Percentiles rank a stretch among this genome's conserved stretches.
Evolutionary conservation across 2,797 vertebrate species (phyloP).

Genomic region (Melanotaenia pygmaea): DNA sequence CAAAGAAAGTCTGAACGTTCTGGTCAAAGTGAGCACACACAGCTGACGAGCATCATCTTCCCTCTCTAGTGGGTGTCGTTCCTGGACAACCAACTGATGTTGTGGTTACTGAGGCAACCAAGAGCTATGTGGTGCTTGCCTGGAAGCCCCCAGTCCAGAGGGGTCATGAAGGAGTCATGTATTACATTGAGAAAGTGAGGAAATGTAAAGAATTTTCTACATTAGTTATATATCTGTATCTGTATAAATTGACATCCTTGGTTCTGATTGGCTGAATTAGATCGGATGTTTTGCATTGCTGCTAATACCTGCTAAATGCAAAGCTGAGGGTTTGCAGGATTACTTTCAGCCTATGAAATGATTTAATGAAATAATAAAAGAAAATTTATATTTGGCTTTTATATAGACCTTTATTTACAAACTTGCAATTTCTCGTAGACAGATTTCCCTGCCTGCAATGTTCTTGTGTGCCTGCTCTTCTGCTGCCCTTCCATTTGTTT

Average conservation of each 20-base stretch:
- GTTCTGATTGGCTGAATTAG: neutral
- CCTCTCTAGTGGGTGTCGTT: constrained; percentile 89
- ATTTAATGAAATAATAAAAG: neutral
- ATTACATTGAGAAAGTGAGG: constrained; percentile 97
- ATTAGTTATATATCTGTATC: neutral
- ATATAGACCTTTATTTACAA: neutral
- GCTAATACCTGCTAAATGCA: neutral
- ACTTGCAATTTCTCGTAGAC: neutral
- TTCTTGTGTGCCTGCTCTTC: neutral
- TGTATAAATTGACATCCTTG: neutral
- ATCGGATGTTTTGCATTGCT: neutral
- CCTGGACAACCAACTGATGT: constrained; percentile 92
- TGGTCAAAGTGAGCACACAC: neutral
- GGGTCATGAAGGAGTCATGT: constrained; percentile 97
- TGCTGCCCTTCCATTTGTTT: constrained; percentile 11
- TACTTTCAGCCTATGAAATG: constrained; percentile 5
- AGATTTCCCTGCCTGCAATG: neutral
- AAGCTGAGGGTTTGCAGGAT: neutral
- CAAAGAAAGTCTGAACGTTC: neutral
- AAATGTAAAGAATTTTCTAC: neutral
- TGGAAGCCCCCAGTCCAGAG: constrained; percentile 96
- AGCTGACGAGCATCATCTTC: constrained; percentile 4
- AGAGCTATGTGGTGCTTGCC: constrained; percentile 96
- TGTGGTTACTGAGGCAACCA: constrained; percentile 94
- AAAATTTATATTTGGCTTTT: neutral